Conservation (phyloP, 1,140 invertebrate species). For the Camponotus pennsylvanicus region DNA sequence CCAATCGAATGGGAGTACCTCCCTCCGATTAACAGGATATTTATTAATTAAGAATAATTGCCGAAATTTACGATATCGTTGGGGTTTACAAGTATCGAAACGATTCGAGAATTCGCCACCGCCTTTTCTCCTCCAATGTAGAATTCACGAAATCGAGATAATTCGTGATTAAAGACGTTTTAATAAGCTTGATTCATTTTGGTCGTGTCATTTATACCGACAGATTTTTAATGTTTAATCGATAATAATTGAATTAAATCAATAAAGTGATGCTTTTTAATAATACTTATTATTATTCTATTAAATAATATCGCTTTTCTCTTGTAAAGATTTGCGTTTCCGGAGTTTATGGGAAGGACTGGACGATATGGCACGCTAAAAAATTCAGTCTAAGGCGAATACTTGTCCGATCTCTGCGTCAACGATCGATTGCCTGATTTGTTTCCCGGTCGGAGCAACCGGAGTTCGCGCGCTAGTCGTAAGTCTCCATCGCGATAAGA, state of each 20-base stretch:
- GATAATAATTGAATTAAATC: background rate
- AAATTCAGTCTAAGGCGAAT: background rate
- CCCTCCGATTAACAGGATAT: slow-evolving; percentile 74
- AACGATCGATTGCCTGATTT: slow-evolving; percentile 69
- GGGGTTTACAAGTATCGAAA: slow-evolving; percentile 56
- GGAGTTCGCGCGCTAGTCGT: slow-evolving; percentile 70
- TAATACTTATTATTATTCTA: background rate
- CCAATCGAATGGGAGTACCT: slow-evolving; percentile 1
- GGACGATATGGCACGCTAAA: background rate
- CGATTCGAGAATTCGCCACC: slow-evolving; percentile 14
- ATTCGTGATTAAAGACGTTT: background rate
- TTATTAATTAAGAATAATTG: slow-evolving; percentile 84
- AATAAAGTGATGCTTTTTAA: no score
- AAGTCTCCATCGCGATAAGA: slow-evolving; percentile 78
- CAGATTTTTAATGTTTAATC: background rate
- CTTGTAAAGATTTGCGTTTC: background rate
- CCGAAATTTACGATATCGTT: slow-evolving; percentile 81
- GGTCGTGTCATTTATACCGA: background rate
- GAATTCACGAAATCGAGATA: slow-evolving; percentile 22
- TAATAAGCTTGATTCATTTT: background rate
- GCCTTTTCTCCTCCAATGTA: background rate
- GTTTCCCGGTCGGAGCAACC: slow-evolving; percentile 58
- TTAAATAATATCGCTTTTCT: slow-evolving; percentile 10
- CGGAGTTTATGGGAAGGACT: slow-evolving; percentile 15
- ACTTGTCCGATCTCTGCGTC: slow-evolving; percentile 33